These are phyloP conservation scores for Temnothorax longispinosus DNA, from an alignment of 1,140 invertebrate genomes.

Conservation along the genomic window DNA sequence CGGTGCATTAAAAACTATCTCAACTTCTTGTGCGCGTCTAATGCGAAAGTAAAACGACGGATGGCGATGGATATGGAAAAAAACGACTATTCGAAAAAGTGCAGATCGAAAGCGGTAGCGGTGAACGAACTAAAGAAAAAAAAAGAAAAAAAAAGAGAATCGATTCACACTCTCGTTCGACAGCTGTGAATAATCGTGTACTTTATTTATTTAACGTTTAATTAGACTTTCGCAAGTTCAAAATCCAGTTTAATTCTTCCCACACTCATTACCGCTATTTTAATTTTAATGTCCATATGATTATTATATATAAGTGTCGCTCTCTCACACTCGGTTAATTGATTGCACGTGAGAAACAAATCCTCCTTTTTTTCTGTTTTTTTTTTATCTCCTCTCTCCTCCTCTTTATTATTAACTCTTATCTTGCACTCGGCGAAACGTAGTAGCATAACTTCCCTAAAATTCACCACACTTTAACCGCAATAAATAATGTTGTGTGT, in stretches of 20 bases:
- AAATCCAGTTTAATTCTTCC: conserved; percentile 69
- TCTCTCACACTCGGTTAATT: conserved; percentile 65
- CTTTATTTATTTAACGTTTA: conserved; percentile 73
- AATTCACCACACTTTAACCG: conserved; percentile 75
- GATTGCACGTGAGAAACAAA: conserved; percentile 73
- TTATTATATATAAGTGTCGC: conserved; percentile 56
- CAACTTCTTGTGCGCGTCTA: conserved; percentile 15
- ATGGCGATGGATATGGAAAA: not conserved
- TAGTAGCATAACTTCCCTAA: conserved; percentile 72
- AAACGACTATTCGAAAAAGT: conserved; percentile 4
- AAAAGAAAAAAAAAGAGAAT: conserved; percentile 12
- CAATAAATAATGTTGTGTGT: conserved; percentile 70
- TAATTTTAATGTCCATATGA: conserved; percentile 65
- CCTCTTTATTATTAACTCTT: conserved; percentile 48
- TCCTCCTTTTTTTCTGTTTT: conserved; percentile 57
- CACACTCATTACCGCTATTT: conserved; percentile 64
- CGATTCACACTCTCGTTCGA: conserved; percentile 43
- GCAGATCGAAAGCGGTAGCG: conserved; percentile 4
- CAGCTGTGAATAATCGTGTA: conserved; percentile 70
- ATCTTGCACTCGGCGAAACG: conserved; percentile 65
- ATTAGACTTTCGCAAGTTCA: conserved; percentile 74
- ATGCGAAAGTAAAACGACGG: not conserved
- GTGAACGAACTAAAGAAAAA: not conserved
- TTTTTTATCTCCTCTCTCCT: not conserved
- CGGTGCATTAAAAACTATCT: not conserved